Conservation (phyloP, 2,888 invertebrate species). For the Diadegma fenestrale region DNA sequence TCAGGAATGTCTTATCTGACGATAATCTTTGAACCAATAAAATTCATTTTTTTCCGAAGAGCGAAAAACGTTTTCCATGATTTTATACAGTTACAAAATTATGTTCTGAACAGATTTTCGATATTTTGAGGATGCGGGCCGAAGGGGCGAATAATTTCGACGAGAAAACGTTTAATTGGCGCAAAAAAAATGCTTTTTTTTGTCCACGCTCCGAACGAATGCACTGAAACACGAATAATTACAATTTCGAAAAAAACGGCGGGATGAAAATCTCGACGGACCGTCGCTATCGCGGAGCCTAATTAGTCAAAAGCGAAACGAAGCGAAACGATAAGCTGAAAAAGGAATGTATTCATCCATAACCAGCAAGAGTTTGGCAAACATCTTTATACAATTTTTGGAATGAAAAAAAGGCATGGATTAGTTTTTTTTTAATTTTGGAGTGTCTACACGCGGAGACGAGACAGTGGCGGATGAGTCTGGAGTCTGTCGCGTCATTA, state of each 20-base stretch:
- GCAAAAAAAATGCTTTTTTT: background rate
- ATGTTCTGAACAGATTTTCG: background rate
- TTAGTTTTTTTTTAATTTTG: slow-evolving; percentile 9
- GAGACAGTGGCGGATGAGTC: slow-evolving; percentile 37
- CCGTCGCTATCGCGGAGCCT: no score
- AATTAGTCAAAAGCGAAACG: slow-evolving; percentile 1
- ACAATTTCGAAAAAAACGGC: background rate
- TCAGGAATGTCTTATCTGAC: slow-evolving; percentile 48
- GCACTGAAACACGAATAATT: background rate
- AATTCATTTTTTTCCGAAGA: no score
- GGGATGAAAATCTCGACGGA: background rate
- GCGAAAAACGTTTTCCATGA: slow-evolving; percentile 34
- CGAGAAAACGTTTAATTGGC: no score
- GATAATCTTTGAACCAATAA: slow-evolving; percentile 53
- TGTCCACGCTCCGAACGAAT: background rate
- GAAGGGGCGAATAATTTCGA: no score
- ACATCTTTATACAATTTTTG: slow-evolving; percentile 29
- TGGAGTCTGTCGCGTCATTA: slow-evolving; percentile 39
- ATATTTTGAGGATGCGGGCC: no score
- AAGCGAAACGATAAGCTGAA: background rate
- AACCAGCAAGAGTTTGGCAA: background rate
- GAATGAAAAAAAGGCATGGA: background rate
- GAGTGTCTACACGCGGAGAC: slow-evolving; percentile 28
- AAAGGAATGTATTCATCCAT: slow-evolving; percentile 19
- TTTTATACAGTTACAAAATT: background rate